Evolutionary conservation across 2,113 vertebrate species (phyloP).

Genomic region (Aphyosemion australe): DNA sequence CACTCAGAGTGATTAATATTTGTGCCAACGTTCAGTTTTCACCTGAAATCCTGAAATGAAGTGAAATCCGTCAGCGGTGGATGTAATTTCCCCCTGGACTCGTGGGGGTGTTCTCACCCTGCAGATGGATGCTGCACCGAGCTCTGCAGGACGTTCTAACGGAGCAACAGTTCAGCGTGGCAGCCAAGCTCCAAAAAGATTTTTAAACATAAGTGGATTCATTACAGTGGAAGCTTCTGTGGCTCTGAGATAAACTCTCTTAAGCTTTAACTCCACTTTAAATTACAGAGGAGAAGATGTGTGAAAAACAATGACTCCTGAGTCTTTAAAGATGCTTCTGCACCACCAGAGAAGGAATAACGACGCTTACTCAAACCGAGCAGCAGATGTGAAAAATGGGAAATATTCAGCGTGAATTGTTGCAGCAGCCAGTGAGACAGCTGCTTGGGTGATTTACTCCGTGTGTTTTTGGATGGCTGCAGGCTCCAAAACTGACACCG

Average conservation of each 20-base stretch:
- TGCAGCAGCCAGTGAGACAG: constrained; percentile 25
- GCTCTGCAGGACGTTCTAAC: constrained; percentile 7
- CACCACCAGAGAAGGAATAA: constrained; percentile 16
- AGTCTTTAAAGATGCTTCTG: constrained; percentile 23
- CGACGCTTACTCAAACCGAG: constrained; percentile 21
- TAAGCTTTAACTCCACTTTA: constrained; percentile 2
- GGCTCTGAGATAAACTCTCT: constrained; percentile 47
- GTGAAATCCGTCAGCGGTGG: neutral
- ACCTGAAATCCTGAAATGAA: neutral
- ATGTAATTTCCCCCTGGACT: constrained; percentile 9
- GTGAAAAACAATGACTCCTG: constrained; percentile 32
- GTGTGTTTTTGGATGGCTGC: constrained; percentile 4
- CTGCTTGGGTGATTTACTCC: constrained; percentile 28
- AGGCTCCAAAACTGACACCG: constrained; percentile 6
- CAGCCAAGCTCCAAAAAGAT: constrained; percentile 16
- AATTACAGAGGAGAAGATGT: constrained; percentile 20
- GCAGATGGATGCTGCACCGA: neutral
- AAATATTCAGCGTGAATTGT: constrained; percentile 27
- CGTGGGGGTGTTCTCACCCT: constrained; percentile 8
- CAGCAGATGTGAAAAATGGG: constrained; percentile 21
- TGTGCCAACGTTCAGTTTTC: too few species aligned
- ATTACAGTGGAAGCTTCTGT: constrained; percentile 43
- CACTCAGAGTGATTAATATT: too few species aligned
- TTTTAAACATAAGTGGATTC: constrained; percentile 4
- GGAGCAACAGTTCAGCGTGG: neutral